Base-by-base conservation (phyloP, 2,888 invertebrate species). In the Drosophila ustulata region DNA sequence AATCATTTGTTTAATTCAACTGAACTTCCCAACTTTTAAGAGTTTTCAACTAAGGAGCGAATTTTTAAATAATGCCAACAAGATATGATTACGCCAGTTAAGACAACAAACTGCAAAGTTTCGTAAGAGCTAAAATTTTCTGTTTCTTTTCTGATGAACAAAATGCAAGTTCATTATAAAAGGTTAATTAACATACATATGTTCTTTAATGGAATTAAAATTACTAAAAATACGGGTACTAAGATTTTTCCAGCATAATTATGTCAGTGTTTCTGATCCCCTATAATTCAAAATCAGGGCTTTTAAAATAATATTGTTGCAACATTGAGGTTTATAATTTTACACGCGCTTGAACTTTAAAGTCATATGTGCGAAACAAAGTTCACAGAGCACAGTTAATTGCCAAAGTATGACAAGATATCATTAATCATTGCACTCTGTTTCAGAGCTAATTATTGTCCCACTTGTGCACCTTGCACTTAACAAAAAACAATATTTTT, bases 291-390 rank as follows among this genome's bases (percentile, higher is more conserved):
- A n/a, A 30, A 30, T 30, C 30, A 30, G 30, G 30, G 30, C 30
- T 30, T 6, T 41, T 41, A 0, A 3, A 13, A 41, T 18, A 13
- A 41, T 3, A 8, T 13, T 18, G 11, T 7, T 18, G 11, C 3
- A 41, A 32, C 45, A 32, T 3, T 23, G 30, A 41, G 30, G 25
- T 45, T 5, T 25, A 45, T 25, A 25, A 13, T n/a, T 6, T 56
- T 45, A 13, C 5, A 25, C 9, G 25, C 25, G 45, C 55, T 45
- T 45, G 9, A 45, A 56, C 45, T 56, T 41, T 28, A 28, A 30
- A 28, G 41, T 28, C 41, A 37, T 26, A 25, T n/a, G 23, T n/a
- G 41, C 9, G 18, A 18, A 30, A 18, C 41, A 53, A 45, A 56
- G 55, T 34, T 25, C 13, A 32, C 11, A 23, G 5, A 30, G 4